phyloP scores from a whole-genome alignment of 2,888 invertebrate species.

The Pterostichus niger region DNA sequence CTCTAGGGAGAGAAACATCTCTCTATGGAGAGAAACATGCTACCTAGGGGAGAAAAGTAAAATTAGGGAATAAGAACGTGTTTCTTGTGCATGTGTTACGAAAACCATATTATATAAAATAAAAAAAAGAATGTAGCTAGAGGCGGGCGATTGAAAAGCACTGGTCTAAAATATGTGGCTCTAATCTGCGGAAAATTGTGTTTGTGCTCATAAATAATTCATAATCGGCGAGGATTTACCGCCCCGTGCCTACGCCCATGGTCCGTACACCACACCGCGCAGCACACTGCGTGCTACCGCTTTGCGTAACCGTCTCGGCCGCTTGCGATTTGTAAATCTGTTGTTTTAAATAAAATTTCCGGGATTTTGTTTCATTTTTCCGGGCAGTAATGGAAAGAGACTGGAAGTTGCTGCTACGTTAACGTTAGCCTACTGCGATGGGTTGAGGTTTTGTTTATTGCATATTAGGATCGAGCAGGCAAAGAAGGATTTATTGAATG shows the following conservation, averaged over 20 bases:
- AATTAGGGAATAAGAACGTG: too few relatives aligned
- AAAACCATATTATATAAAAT: too few relatives aligned
- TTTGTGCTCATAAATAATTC: conserved; percentile 72
- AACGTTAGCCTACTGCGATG: background rate
- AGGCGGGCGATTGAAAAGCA: background rate
- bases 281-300: background rate
- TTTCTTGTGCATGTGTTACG: too few relatives aligned
- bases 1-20: too few relatives aligned
- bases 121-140: too few relatives aligned
- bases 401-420: background rate
- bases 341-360: conserved; percentile 67
- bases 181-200: conserved; percentile 72
- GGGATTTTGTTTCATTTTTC: conserved; percentile 53
- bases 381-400: conserved; percentile 25
- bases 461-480: conserved; percentile 26
- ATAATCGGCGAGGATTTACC: conserved; percentile 69
- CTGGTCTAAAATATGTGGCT: conserved; percentile 66
- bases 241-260: conserved; percentile 10
- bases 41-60: too few relatives aligned
- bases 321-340: conserved; percentile 69
- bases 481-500: conserved; percentile 41
- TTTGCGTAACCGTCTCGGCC: background rate
- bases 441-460: conserved; percentile 48
- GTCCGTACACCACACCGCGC: conserved; percentile 44
- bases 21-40: too few relatives aligned